Evolutionary conservation across 2,888 invertebrate genomes (phyloP).

Genomic region (Coecobrya sp.): DNA sequence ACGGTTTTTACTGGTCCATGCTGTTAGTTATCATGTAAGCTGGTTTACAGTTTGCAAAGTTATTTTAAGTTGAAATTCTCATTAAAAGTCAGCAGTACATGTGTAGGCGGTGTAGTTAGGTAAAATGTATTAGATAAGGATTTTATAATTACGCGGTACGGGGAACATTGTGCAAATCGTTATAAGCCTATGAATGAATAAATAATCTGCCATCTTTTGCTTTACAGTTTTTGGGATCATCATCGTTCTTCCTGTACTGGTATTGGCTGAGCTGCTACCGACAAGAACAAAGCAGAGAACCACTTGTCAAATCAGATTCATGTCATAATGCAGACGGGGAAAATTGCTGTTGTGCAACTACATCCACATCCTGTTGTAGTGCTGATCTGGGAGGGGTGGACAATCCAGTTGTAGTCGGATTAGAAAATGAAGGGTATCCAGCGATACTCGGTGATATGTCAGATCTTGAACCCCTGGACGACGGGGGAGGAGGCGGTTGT

Average conservation of each 20-base stretch:
- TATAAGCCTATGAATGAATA: background rate
- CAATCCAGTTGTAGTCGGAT: constrained; percentile 73
- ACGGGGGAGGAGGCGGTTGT: constrained; percentile 47
- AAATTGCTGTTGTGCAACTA: constrained; percentile 69
- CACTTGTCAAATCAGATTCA: constrained; percentile 75
- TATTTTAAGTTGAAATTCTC: too few relatives aligned
- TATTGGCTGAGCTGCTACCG: constrained; percentile 82
- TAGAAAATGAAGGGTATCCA: constrained; percentile 71
- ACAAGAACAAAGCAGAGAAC: constrained; percentile 74
- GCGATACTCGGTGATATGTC: constrained; percentile 77
- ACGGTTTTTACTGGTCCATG: too few relatives aligned
- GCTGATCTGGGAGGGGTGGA: constrained; percentile 64
- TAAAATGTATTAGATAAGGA: too few relatives aligned
- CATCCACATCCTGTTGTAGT: constrained; percentile 65
- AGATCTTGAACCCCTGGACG: constrained; percentile 77
- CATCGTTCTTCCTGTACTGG: constrained; percentile 83
- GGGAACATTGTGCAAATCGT: background rate
- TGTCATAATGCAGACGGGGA: constrained; percentile 78
- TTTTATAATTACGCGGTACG: too few relatives aligned
- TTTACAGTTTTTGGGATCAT: constrained; percentile 80
- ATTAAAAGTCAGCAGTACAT: too few relatives aligned
- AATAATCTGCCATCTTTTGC: constrained; percentile 17
- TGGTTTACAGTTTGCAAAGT: too few relatives aligned
- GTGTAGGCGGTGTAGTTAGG: too few relatives aligned
- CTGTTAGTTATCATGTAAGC: too few relatives aligned